These are phyloP conservation scores for Hipposideros armiger DNA, from an alignment of 2,113 vertebrate genomes.

Conservation along the genomic window DNA sequence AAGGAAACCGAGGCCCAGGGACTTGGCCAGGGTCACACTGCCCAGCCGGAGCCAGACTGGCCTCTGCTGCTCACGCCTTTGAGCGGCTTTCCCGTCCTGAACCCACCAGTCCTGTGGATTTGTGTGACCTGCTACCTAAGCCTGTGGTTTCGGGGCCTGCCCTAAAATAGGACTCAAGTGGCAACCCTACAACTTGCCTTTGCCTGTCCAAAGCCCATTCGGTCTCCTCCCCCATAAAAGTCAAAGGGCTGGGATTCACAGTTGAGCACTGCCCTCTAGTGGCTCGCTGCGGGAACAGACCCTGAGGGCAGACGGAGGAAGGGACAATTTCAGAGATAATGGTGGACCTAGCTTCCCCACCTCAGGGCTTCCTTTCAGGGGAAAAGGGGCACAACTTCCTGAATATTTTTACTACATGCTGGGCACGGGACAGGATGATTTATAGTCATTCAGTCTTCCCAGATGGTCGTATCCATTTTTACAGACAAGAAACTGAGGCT, in stretches of 20 bases:
- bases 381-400: not conserved
- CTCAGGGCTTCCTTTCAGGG: not conserved
- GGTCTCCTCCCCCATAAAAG: not conserved
- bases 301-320: not conserved
- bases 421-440: not conserved
- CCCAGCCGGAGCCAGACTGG: not conserved
- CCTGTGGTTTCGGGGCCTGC: not conserved
- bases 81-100: not conserved
- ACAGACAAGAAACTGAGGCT: not conserved
- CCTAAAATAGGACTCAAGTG: not conserved
- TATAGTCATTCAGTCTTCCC: not conserved
- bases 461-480: not conserved
- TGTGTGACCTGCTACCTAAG: not conserved
- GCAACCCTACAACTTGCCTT: not conserved
- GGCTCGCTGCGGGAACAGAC: not conserved
- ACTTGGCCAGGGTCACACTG: not conserved
- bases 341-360: not conserved
- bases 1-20: not conserved
- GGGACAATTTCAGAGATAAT: not conserved
- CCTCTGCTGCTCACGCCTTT: not conserved
- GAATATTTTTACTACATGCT: not conserved
- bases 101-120: not conserved
- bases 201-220: not conserved
- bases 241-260: conserved; percentile 27
- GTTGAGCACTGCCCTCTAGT: conserved; percentile 64